A percentile compares a stretch with the other conserved stretches of the same genome.
Conservation (phyloP, 2,113 vertebrate genomes). For the Sturnira hondurensis region DNA sequence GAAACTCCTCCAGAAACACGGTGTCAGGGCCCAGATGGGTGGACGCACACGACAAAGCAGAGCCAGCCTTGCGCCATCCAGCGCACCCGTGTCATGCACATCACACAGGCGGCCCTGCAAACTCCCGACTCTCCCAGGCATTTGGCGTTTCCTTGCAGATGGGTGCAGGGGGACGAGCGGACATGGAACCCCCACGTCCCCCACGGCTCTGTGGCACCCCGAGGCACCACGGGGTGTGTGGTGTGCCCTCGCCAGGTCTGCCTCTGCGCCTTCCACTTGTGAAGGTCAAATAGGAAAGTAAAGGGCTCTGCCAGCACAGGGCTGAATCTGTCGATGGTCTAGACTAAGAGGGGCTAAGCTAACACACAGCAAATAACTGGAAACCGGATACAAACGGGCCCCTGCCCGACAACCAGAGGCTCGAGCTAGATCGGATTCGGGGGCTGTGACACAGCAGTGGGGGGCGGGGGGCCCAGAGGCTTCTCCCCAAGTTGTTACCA, state of each 20-base stretch:
- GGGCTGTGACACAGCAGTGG: fast-evolving
- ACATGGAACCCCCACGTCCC: background rate
- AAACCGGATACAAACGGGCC: background rate
- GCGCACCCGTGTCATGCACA: fast-evolving
- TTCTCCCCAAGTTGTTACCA: background rate
- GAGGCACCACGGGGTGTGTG: background rate
- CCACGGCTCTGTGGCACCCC: background rate
- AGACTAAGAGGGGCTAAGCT: background rate
- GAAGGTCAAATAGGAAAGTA: background rate
- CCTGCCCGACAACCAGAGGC: fast-evolving
- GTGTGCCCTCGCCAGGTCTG: fast-evolving
- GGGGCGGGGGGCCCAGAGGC: no score
- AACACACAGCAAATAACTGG: background rate
- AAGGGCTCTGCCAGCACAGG: background rate
- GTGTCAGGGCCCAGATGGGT: fast-evolving
- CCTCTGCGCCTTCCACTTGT: background rate
- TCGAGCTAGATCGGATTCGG: background rate
- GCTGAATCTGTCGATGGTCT: background rate
- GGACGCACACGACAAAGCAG: background rate
- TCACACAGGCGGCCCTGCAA: fast-evolving
- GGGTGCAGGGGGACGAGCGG: fast-evolving
- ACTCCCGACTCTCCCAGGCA: fast-evolving
- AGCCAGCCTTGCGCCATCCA: fast-evolving
- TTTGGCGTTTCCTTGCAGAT: background rate
- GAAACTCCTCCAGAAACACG: fast-evolving